Conservation (phyloP, 2,797 vertebrate genomes). For the Myripristis jacobus region DNA sequence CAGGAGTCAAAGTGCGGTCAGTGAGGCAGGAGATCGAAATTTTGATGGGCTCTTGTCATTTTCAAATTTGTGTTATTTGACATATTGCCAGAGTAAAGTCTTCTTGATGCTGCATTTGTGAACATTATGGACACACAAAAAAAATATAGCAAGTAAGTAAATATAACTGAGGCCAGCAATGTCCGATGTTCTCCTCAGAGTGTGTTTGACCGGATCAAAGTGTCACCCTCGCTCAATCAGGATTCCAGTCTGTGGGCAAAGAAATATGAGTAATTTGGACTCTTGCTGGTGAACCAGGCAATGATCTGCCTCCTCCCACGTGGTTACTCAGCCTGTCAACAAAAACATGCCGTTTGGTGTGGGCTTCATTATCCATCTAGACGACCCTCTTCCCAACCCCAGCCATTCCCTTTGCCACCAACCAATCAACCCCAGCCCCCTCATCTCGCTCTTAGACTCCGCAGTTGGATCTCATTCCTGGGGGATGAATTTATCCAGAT, state of each 20-base stretch:
- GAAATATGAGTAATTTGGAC: conserved; percentile 69
- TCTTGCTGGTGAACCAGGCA: conserved; percentile 76
- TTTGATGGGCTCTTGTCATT: neutral
- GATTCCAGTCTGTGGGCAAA: conserved; percentile 73
- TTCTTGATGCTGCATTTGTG: neutral
- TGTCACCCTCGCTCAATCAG: conserved; percentile 63
- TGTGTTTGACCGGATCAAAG: conserved; percentile 33
- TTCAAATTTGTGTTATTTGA: too few species aligned
- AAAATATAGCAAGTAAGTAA: conserved; percentile 24
- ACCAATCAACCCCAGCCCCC: conserved; percentile 73
- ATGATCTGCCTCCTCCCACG: conserved; percentile 67
- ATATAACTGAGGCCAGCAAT: neutral
- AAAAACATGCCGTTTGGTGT: conserved; percentile 81
- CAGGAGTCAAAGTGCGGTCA: too few species aligned
- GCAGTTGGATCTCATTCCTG: conserved; percentile 79
- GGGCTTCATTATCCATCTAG: conserved; percentile 74
- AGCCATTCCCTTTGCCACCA: conserved; percentile 72
- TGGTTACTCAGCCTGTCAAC: conserved; percentile 66
- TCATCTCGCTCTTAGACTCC: conserved; percentile 68
- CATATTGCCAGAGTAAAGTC: neutral
- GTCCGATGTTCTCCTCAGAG: neutral
- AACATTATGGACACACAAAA: neutral
- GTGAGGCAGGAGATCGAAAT: neutral
- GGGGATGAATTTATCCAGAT: conserved; percentile 85
- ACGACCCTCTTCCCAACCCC: conserved; percentile 63